Percentiles rank a stretch among this genome's conserved stretches.
These are phyloP conservation scores for Oxyteleia sp. DNA, from an alignment of 2,888 invertebrate species.

Conservation along the genomic window DNA sequence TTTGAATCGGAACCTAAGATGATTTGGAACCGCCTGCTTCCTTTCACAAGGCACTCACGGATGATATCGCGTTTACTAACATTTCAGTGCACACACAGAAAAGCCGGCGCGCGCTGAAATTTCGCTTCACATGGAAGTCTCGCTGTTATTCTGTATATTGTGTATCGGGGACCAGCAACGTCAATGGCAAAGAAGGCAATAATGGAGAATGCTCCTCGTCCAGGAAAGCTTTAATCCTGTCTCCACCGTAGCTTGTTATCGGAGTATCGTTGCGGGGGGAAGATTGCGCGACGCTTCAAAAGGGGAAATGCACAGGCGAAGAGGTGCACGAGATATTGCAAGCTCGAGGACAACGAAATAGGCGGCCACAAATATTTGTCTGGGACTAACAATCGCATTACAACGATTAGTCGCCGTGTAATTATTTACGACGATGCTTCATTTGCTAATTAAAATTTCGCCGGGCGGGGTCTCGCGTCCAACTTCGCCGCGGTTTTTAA, in stretches of 20 bases:
- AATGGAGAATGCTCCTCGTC: slow-evolving; percentile 58
- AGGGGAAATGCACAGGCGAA: slow-evolving; percentile 38
- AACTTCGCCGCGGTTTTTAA: slow-evolving; percentile 21
- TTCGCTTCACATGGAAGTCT: slow-evolving; percentile 56
- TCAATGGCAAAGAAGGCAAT: slow-evolving; percentile 60
- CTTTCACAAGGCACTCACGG: slow-evolving; percentile 23
- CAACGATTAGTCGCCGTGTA: slow-evolving; percentile 25
- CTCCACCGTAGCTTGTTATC: slow-evolving; percentile 60
- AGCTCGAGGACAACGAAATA: slow-evolving; percentile 12
- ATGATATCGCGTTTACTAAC: slow-evolving; percentile 38
- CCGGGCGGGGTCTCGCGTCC: background rate
- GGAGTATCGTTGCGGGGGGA: slow-evolving; percentile 36
- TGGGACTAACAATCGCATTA: slow-evolving; percentile 44
- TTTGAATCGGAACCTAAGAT: slow-evolving; percentile 38
- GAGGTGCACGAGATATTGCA: slow-evolving; percentile 49
- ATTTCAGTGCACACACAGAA: slow-evolving; percentile 46
- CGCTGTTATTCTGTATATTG: slow-evolving; percentile 59
- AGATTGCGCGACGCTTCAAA: slow-evolving; percentile 47
- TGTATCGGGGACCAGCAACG: slow-evolving; percentile 48
- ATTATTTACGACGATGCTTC: slow-evolving; percentile 49
- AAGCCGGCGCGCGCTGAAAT: slow-evolving; percentile 42
- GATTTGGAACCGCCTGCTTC: slow-evolving; percentile 35
- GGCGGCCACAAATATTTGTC: slow-evolving; percentile 58
- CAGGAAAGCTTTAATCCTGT: slow-evolving; percentile 65
- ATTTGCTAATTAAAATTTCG: slow-evolving; percentile 52